phyloP scores from a whole-genome alignment of 2,888 invertebrate species.

The Falcaria lacertinaria region DNA sequence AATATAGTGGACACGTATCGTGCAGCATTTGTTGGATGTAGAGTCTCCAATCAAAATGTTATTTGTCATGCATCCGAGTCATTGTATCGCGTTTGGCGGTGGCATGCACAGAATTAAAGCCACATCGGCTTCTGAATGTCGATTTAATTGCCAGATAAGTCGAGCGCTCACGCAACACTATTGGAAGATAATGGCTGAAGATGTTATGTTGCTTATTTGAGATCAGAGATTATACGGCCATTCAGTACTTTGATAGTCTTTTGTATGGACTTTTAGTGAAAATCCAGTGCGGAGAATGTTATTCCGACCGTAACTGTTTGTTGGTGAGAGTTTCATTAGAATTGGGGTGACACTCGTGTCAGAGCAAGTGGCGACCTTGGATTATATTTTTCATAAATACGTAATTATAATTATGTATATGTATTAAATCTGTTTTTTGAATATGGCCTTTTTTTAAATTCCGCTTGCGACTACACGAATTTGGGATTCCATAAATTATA shows the following conservation, averaged over 20 bases:
- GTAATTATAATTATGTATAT: no score
- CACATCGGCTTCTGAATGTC: conserved; percentile 75
- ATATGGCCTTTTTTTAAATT: no score
- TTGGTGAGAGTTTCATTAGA: conserved; percentile 7
- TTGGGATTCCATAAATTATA: no score
- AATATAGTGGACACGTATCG: conserved; percentile 20
- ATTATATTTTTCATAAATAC: no score
- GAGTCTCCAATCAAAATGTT: conserved; percentile 74
- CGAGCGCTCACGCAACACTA: conserved; percentile 62
- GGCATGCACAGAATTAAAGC: conserved; percentile 67
- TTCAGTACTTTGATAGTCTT: conserved; percentile 10
- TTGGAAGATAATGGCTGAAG: conserved; percentile 73
- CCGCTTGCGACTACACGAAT: no score
- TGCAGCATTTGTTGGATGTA: conserved; percentile 34
- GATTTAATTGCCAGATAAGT: conserved; percentile 79
- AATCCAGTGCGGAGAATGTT: conserved; percentile 1
- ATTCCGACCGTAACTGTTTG: no score
- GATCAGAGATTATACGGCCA: conserved; percentile 44
- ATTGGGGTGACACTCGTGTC: background rate
- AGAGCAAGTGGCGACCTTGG: no score
- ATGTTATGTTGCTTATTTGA: conserved; percentile 67
- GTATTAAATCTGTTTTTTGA: no score
- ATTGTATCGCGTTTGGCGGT: conserved; percentile 71
- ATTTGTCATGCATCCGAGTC: conserved; percentile 75
- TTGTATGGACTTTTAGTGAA: conserved; percentile 9